Evolutionary conservation across 2,888 invertebrate species (phyloP).

Genomic region (Thyatira batis): DNA sequence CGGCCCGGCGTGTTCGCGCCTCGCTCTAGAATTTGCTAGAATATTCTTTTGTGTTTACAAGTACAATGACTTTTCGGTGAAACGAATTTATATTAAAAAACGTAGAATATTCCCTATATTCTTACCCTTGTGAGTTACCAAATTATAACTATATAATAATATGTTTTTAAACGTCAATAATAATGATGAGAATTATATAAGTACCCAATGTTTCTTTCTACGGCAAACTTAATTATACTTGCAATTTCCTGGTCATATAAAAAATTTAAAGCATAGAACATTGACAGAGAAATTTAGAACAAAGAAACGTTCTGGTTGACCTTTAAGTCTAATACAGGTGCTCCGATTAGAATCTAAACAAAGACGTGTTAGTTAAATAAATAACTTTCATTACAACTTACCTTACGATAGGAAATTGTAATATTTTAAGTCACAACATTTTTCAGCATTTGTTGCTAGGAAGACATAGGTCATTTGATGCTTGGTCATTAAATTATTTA

Average conservation of each 20-base stretch:
- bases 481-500: neutral
- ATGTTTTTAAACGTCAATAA: no score
- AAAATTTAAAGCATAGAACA: slow-evolving; percentile 25
- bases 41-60: slow-evolving; percentile 70
- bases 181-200: no score
- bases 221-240: neutral
- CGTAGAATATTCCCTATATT: no score
- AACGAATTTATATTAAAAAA: slow-evolving; percentile 16
- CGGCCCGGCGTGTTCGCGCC: slow-evolving; percentile 65
- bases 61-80: slow-evolving; percentile 44
- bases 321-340: slow-evolving; percentile 42
- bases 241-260: slow-evolving; percentile 20
- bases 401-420: neutral
- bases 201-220: no score
- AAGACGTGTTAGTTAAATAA: slow-evolving; percentile 22
- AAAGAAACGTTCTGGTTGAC: slow-evolving; percentile 35
- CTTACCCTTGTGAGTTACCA: neutral
- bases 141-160: neutral
- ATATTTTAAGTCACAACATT: neutral
- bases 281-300: slow-evolving; percentile 21
- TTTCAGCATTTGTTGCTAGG: neutral
- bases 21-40: slow-evolving; percentile 72
- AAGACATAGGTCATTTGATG: neutral
- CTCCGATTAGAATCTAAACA: slow-evolving; percentile 54
- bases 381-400: slow-evolving; percentile 5